Evolutionary conservation across 2,888 invertebrate species (phyloP).

Genomic region (Meteorus cinctellus): DNA sequence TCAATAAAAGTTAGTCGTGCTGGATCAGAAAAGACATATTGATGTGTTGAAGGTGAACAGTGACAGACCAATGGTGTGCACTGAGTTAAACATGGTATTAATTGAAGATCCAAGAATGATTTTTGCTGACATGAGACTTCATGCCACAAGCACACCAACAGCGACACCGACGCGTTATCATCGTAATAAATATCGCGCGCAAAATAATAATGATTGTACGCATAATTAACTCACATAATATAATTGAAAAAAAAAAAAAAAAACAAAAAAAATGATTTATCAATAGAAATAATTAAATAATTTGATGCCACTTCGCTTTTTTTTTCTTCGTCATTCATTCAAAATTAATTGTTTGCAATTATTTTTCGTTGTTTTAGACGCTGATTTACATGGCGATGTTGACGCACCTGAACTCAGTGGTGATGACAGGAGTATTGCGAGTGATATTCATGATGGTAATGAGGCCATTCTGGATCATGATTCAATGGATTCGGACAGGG

Average conservation of each 20-base stretch:
- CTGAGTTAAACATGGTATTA: conserved; percentile 68
- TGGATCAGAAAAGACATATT: conserved; percentile 55
- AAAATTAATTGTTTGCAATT: conserved; percentile 14
- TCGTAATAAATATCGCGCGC: conserved; percentile 66
- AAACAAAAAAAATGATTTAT: background rate
- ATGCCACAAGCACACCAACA: conserved; percentile 71
- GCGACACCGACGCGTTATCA: conserved; percentile 68
- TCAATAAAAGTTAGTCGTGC: conserved; percentile 47
- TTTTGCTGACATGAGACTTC: conserved; percentile 71
- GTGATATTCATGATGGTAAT: conserved; percentile 75
- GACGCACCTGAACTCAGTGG: conserved; percentile 78
- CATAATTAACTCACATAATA: conserved; percentile 12
- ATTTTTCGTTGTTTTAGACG: conserved; percentile 74
- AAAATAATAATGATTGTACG: conserved; percentile 72
- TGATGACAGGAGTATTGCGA: conserved; percentile 78
- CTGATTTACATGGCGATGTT: conserved; percentile 77
- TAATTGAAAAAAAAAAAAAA: background rate
- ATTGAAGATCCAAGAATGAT: conserved; percentile 72
- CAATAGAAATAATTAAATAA: background rate
- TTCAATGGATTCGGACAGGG: conserved; percentile 79
- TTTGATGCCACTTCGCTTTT: background rate
- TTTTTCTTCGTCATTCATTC: background rate
- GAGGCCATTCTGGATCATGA: conserved; percentile 76
- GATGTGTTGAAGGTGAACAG: conserved; percentile 61
- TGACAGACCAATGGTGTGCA: conserved; percentile 45